These are phyloP conservation scores for Lamprologus speciosus DNA, from an alignment of 2,113 vertebrate genomes.

Conservation along the genomic window DNA sequence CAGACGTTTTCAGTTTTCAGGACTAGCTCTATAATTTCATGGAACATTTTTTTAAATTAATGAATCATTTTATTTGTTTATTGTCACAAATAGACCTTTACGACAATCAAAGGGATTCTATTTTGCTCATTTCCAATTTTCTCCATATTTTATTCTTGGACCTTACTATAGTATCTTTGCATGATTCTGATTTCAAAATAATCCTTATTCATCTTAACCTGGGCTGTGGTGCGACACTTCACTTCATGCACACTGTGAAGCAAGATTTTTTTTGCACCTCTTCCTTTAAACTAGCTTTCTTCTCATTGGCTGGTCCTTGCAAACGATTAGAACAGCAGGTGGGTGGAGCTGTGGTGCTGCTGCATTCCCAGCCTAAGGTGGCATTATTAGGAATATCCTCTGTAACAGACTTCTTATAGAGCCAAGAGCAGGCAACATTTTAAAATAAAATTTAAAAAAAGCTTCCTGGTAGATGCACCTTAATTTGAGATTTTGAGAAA, in stretches of 20 bases:
- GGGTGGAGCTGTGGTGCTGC: not conserved
- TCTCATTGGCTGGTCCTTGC: not conserved
- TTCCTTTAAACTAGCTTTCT: not conserved
- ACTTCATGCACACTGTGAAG: not conserved
- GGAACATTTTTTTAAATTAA: not conserved
- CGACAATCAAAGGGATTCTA: not conserved
- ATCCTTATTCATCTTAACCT: not conserved
- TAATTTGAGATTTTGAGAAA: accelerated
- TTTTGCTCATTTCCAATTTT: not conserved
- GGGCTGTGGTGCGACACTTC: not conserved
- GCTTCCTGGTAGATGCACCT: not conserved
- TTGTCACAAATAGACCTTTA: not conserved
- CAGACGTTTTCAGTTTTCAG: not conserved
- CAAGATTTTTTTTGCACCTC: not conserved
- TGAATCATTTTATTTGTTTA: not conserved
- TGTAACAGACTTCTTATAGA: accelerated
- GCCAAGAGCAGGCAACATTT: accelerated
- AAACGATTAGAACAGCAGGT: not conserved
- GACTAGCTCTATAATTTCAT: not conserved
- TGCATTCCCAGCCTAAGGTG: not conserved
- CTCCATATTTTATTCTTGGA: not conserved
- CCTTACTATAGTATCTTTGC: not conserved
- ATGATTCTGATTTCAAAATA: not conserved
- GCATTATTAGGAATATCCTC: not conserved
- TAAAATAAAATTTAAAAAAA: accelerated